Base-by-base conservation (phyloP, 1,140 invertebrate species). In the Calliopsis andreniformis region DNA sequence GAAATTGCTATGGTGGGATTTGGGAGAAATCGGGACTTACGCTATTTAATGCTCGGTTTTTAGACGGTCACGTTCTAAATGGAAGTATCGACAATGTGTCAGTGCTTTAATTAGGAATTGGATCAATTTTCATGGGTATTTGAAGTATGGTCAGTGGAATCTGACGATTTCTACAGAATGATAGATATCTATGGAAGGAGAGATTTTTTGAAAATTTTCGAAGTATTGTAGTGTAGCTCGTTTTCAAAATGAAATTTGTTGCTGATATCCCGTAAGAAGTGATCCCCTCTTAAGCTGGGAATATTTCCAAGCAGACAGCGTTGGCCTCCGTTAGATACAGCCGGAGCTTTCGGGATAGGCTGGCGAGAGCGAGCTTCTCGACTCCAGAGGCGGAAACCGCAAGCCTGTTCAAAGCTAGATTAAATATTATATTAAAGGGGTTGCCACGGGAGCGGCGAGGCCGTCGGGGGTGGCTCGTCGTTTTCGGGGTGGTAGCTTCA, bases 381-480 rank as follows among this genome's bases (percentile, higher is more conserved):
- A 85, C 87, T 89, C 82, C 85, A 89, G 88, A 88, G 83, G 89
- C 88, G 85, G 86, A 89, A 92, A 91, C 91, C 90, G 82, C 90
- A 91, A 90, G 90, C 87, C 90, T 90, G 90, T 90, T 91, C 90
- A 92, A 92, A 92, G 90, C 90, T 91, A 92, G 91, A 92, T 92
- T 91, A 91, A 92, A 91, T 92, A 91, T 91, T 92, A 92, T 91
- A 92, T 92, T 92, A 92, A 89, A 92, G 90, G 90, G 90, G 88
- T 91, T 89, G 88, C 89, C 88, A 89, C 85, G 88, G 86, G 83
- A 83, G 85, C 72, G 80, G 61, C 82, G 84, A 84, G 85, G 83
- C 81, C 83, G 85, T 80, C 82, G 76, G 69, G 77, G 83, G 69
- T 63, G 70, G 71, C 53, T 76, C 67, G 58, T 70, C 72, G 78